Conservation (phyloP, 2,797 vertebrate species). For the Prunella strophiata region DNA sequence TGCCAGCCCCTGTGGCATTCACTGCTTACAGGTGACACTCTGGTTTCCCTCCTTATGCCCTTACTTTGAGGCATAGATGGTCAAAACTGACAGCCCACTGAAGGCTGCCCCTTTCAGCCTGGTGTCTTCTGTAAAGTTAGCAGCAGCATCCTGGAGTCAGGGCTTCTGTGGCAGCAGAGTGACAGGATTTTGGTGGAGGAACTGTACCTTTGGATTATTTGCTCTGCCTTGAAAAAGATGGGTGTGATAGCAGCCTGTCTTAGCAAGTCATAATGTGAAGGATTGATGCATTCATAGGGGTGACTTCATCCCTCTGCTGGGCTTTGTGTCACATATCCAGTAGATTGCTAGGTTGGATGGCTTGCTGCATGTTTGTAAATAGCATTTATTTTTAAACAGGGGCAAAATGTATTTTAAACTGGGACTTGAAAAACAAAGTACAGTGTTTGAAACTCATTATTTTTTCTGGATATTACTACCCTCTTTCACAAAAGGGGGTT, state of each 20-base stretch:
- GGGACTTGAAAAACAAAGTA: background rate
- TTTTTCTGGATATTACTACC: accelerated
- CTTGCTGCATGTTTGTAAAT: background rate
- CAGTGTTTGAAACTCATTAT: background rate
- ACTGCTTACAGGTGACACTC: background rate
- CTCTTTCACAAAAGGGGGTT: background rate
- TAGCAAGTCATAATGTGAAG: background rate
- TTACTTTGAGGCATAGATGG: background rate
- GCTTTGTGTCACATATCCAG: background rate
- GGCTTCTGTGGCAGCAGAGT: background rate
- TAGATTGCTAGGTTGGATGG: background rate
- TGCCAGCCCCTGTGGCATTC: background rate
- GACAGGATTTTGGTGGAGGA: background rate
- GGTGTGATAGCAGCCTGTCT: background rate
- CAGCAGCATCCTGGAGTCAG: background rate
- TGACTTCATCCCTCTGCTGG: accelerated
- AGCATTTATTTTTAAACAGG: background rate
- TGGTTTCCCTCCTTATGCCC: background rate
- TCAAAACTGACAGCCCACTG: background rate
- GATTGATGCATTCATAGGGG: background rate
- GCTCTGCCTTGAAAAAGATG: background rate
- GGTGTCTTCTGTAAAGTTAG: background rate
- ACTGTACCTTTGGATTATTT: background rate
- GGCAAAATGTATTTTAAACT: background rate
- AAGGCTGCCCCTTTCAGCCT: background rate